A percentile compares a stretch with the other conserved stretches of the same genome.
Conservation (phyloP, 2,888 invertebrate genomes). For the Belgica antarctica region DNA sequence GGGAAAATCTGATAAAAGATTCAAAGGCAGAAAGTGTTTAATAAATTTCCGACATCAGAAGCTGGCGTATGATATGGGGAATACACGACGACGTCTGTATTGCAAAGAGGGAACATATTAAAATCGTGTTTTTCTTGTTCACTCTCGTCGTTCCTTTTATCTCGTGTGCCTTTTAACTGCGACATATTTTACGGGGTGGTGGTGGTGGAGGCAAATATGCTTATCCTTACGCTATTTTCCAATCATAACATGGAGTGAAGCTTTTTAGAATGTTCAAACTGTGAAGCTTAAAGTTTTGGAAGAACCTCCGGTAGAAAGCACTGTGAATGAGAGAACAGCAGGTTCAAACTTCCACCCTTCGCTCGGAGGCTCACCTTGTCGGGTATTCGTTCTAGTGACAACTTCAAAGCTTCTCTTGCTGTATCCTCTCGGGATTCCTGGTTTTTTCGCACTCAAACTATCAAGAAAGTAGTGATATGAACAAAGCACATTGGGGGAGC, state of each 20-base stretch:
- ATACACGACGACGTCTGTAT: neutral
- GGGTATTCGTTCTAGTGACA: too few relatives aligned
- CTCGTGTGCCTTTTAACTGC: neutral
- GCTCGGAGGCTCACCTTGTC: too few relatives aligned
- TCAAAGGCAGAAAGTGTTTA: conserved; percentile 31
- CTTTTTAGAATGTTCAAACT: too few relatives aligned
- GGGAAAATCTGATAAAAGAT: conserved; percentile 35
- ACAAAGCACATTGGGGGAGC: neutral
- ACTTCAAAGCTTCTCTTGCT: neutral
- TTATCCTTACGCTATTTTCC: too few relatives aligned
- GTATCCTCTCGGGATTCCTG: neutral
- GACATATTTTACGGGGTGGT: neutral
- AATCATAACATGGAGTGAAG: too few relatives aligned
- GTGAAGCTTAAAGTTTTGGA: too few relatives aligned
- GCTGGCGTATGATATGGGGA: neutral
- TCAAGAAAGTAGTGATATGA: conserved; percentile 6
- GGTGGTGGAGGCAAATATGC: too few relatives aligned
- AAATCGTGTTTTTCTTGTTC: conserved; percentile 8
- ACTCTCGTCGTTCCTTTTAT: too few relatives aligned
- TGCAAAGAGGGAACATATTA: conserved; percentile 11
- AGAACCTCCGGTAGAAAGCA: too few relatives aligned
- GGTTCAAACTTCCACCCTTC: too few relatives aligned
- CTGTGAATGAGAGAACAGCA: too few relatives aligned
- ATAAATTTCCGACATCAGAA: conserved; percentile 33
- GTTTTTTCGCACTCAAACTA: neutral